A percentile compares a stretch with the other conserved stretches of the same genome.
These are phyloP conservation scores for Formicarius rufipectus DNA, from an alignment of 2,113 vertebrate species.

Conservation along the genomic window DNA sequence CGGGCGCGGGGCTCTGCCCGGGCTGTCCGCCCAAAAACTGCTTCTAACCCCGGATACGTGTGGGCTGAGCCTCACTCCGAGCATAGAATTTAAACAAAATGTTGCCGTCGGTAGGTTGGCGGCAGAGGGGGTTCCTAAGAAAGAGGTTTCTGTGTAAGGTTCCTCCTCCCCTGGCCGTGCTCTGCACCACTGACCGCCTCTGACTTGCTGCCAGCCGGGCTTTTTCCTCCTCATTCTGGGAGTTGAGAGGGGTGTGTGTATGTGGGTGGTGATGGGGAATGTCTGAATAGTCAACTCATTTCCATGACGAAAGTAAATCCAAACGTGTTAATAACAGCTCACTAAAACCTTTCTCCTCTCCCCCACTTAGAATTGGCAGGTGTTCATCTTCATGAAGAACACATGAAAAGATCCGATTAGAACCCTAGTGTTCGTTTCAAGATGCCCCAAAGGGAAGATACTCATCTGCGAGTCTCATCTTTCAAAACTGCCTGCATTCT, in stretches of 20 bases:
- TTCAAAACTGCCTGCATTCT: background rate
- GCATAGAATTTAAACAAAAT: background rate
- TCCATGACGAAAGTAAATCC: background rate
- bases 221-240: background rate
- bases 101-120: background rate
- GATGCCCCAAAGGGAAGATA: slow-evolving; percentile 7
- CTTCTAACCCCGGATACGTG: background rate
- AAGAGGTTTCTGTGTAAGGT: background rate
- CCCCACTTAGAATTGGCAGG: background rate
- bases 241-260: background rate
- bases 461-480: background rate
- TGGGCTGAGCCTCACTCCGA: too few relatives aligned
- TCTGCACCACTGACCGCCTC: background rate
- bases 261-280: background rate
- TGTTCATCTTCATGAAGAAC: background rate
- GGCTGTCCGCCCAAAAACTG: rapidly evolving
- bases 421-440: background rate
- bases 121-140: background rate
- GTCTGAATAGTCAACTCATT: background rate
- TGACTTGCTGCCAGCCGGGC: background rate
- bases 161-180: background rate
- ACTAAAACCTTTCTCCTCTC: background rate
- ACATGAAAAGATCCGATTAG: background rate
- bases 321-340: background rate
- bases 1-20: too few relatives aligned